Base-by-base conservation (phyloP, 2,888 invertebrate species). In the Arrhopalites spinosus region DNA sequence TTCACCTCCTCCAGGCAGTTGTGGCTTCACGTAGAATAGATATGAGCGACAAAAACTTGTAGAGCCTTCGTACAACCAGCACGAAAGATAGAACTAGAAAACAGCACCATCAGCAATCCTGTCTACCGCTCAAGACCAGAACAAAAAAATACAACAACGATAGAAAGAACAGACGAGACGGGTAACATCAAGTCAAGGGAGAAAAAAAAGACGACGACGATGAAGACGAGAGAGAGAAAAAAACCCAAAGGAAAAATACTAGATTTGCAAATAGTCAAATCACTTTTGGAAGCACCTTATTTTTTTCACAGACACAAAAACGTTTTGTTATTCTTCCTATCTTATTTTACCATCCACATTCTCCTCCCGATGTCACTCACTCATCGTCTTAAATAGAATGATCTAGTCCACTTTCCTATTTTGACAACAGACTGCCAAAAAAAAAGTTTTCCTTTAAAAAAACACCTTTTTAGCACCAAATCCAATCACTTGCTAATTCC, bases 401-500 rank as follows among this genome's bases (percentile, higher is more conserved):
- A 71, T 71, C 72, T 45, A 61, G 71, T 71, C 61, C 45, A 30
- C 61, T 72, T 43, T 36, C 11, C 45, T 72, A 72, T 72, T 72
- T 72, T 72, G 72, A 72, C 43, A 72, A 70, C 59, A 56, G 36
- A 59, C 59, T 70, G 70, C 70, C 70, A 70, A 70, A 70, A 36
- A 70, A 56, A n/a, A 70, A 56, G 56, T 59, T 70, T 36, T n/a
- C n/a, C n/a, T n/a, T n/a, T n/a, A n/a, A 36, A 36, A 36, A 70
- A 70, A 70, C 30, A 70, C 36, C 70, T 66, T 25, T 36, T 67
- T 56, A 70, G 70, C 70, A 70, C 70, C 59, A 70, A 70, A 50
- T 70, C 70, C 70, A 70, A 70, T 70, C 70, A 70, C 70, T 70
- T 70, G 56, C 70, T 70, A 70, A 70, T 70, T 70, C 30, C 70